phyloP scores from a whole-genome alignment of 2,797 vertebrate species.

The Pangasius mekongensis region DNA sequence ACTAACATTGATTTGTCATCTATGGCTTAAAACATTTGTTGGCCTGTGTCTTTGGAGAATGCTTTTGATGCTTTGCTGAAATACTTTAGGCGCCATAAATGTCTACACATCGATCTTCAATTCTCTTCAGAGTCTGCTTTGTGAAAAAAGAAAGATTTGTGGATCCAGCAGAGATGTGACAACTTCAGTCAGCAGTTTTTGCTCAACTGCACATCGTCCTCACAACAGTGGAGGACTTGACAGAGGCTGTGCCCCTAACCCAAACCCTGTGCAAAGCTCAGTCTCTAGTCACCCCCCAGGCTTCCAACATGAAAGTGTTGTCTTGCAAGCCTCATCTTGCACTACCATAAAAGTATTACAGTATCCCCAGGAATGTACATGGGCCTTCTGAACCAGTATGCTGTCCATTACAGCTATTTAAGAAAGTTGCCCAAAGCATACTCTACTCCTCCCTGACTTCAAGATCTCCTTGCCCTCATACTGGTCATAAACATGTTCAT shows the following conservation, averaged over 20 bases:
- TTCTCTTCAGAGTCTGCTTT: slow-evolving; percentile 1
- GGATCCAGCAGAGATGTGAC: neutral
- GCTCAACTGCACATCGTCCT: neutral
- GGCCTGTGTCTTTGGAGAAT: slow-evolving; percentile 11
- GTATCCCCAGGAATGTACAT: neutral
- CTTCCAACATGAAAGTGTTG: neutral
- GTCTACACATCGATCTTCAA: slow-evolving; percentile 1
- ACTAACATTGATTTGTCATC: slow-evolving; percentile 12
- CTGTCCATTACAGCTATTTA: neutral
- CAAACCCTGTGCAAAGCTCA: neutral
- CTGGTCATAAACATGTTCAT: neutral
- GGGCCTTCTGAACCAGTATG: neutral
- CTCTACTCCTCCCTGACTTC: neutral
- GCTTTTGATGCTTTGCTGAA: neutral
- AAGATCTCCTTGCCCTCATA: neutral
- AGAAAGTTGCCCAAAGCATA: neutral
- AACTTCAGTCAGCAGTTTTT: slow-evolving; percentile 1
- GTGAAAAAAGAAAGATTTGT: neutral
- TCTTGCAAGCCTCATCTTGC: neutral
- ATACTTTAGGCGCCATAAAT: neutral
- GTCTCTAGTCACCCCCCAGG: neutral
- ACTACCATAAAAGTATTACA: neutral
- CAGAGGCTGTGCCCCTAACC: neutral
- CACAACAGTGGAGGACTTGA: neutral
- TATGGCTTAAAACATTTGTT: slow-evolving; percentile 2